Evolutionary conservation across 92 coral and sea anemone species (phyloP), one percentile per base, ranked within the genome.

Genomic region (Parazoanthus darwini): DNA sequence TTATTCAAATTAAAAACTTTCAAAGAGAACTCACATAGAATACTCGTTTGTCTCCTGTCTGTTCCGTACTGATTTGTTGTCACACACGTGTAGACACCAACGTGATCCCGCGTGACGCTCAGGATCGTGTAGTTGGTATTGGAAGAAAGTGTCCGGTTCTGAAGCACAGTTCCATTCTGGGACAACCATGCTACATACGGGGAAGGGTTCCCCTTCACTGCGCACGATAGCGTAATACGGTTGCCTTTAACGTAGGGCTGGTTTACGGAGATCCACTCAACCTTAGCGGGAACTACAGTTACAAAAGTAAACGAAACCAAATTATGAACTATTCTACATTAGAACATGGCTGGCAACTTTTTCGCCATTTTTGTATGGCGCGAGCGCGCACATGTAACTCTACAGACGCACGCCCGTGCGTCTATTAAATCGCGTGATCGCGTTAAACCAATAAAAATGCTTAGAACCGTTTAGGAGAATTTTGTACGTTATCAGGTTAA

Each of bases 161-260:
- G 90, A 81, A 90, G 78, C 23, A 90, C n/a, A 3, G 88, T 87
- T 74, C 93, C 93, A 74, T 90, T 59, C 9, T 90, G 93, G 7
- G 93, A 87, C 11, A 63, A 7, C 93, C 93, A 90, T 3, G 80
- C 75, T 70, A 87, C 90, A 46, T 75, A 86, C 2, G 93, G 93
- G 10, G 81, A 5, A 15, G 93, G 93, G 86, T 90, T 87, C 13
- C 90, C 93, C 48, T 90, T 90, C 8, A 82, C 93, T 15, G 71
- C 25, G 22, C 93, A 90, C 36, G 93, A 54, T 6, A 90, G 74
- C 11, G 90, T 87, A 5, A 87, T 76, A 68, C 88, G 81, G 7
- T 71, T 54, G 23, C 93, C 91, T 74, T 91, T 80, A 51, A 88
- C 71, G 33, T 76, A 91, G 10, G 93, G 80, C 56, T 91, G 85